Evolutionary conservation across 2,888 invertebrate genomes (phyloP), one percentile per base, ranked within the genome.

Genomic region (Argynnis bischoffii): DNA sequence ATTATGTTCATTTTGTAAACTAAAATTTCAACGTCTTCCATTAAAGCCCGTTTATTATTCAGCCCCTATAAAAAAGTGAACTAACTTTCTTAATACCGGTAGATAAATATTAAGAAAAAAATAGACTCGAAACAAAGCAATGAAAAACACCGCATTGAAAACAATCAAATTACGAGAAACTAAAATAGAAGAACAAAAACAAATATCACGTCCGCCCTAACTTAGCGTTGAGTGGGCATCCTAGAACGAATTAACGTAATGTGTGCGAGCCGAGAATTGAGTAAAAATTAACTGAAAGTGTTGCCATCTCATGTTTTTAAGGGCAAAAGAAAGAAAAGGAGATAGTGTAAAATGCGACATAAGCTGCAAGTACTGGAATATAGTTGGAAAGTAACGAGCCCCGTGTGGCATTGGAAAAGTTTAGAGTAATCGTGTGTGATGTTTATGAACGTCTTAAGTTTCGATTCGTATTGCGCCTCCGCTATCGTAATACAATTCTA

Each of bases 221-320:
- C 74, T 78, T 76, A 75, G 79, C 78, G 82, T 78, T 80, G 80
- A 85, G 82, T 81, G 81, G 81, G 78, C 72, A 67, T 71, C 74
- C 78, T 76, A 77, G 72, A 78, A 77, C 79, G 79, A 85, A 85
- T 85, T 85, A 86, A 81, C 82, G 77, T 81, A 84, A 86, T 81
- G 78, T 80, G 80, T 79, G 82, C 78, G 71, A 74, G 74, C 72
- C 71, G 80, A 78, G 79, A 79, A 85, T 81, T 79, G 80, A 80
- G 78, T 79, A 79, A 81, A 84, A 83, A 85, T 83, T 81, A 79
- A 79, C 78, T 66, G 65, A 66, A 63, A 60, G 41, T 70, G 70
- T 61, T 54, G 21, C 67, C 18, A 41, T 76, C 74, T 76, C 74
- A 64, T 69, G 74, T 72, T 59, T 54, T 55, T 63, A 53, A 63